Evolutionary conservation across 2,888 invertebrate genomes (phyloP), one percentile per base, ranked within the genome.

Genomic region (Acronicta psi): DNA sequence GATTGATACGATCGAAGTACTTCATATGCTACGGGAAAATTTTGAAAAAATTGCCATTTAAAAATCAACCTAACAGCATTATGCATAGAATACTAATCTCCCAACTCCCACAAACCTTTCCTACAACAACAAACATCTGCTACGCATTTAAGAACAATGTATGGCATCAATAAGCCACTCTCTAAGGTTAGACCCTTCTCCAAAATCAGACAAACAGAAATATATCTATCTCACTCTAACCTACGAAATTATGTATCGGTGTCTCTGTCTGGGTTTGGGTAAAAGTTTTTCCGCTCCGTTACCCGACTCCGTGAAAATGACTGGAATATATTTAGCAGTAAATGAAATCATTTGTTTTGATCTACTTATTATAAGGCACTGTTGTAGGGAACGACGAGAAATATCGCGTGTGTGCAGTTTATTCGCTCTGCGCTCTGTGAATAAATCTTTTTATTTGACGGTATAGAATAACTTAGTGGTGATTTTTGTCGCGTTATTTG

Each of bases 311-410:
- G 81, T 77, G 85, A 84, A 85, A 89, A 88, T 85, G 87, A 85
- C 82, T 77, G 70, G 80, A 88, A 87, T 88, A 88, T 85, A 88
- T 89, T 86, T 79, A 81, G 86, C 86, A 84, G 81, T 82, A 88
- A 91, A 90, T 89, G 86, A 86, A 89, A 90, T 83, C 86, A 87
- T 90, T 89, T 87, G 82, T 88, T 89, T 84, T 86, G 83, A 87
- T 86, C 82, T 82, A 82, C 78, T 81, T 83, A 80, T 80, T 81
- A 74, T 67, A 74, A 60, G 67, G 62, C 31, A 20, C 40, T 58
- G 64, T 57, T 59, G 46, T 50, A 4, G 38, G 56, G n/a, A 36
- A 17, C 47, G 43, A 56, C 44, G 60, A 41, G 59, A 58, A 56
- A 54, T 69, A 57, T 65, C 13, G 50, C 50, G 44, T n/a, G 54